These are phyloP conservation scores for Melopsittacus undulatus DNA, from an alignment of 2,797 vertebrate species.

Conservation along the genomic window DNA sequence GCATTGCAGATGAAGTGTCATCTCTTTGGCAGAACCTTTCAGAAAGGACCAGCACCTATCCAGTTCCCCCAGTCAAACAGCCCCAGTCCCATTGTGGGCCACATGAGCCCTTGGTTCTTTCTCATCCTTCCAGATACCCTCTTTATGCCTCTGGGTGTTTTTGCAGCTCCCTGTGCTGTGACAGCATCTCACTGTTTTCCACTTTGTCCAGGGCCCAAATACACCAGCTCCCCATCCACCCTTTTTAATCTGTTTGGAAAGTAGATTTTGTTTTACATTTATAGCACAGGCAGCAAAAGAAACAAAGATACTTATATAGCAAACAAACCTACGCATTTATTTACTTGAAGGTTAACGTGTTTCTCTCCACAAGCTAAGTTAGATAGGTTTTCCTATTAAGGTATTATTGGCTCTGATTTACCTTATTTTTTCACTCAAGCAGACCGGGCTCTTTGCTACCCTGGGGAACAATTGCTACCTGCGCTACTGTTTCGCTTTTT, in stretches of 20 bases:
- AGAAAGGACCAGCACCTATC: rapidly evolving
- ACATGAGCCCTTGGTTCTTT: neutral
- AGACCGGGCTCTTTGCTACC: neutral
- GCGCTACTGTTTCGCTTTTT: neutral
- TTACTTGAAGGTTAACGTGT: neutral
- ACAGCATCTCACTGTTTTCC: neutral
- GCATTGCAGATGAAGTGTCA: neutral
- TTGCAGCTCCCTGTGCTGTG: neutral
- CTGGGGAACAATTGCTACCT: neutral
- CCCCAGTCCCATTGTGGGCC: rapidly evolving
- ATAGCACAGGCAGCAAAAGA: neutral
- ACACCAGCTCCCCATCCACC: neutral
- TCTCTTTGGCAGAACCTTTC: neutral
- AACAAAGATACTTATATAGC: neutral
- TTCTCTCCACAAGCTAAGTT: neutral
- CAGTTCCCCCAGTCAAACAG: too few relatives aligned
- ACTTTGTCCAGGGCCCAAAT: neutral
- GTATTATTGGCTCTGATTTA: neutral
- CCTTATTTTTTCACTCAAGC: neutral
- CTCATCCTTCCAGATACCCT: neutral
- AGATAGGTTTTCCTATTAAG: neutral
- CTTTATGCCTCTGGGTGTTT: neutral
- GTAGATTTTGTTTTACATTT: neutral
- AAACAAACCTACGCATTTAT: neutral
- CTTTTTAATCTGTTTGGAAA: neutral